Evolutionary conservation across 2,888 invertebrate genomes (phyloP).

Genomic region (Calameuta pallipes): DNA sequence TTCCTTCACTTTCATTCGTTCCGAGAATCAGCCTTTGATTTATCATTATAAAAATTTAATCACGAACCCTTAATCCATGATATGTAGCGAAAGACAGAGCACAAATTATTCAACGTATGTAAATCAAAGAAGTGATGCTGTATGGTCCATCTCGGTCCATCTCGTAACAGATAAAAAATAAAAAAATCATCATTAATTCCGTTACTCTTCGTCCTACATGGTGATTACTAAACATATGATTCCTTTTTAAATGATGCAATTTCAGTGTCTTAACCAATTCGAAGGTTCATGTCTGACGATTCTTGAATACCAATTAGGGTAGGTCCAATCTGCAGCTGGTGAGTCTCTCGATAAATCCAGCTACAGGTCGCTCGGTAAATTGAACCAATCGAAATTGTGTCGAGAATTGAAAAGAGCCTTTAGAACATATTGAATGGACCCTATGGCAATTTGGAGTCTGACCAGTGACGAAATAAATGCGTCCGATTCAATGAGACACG

Average conservation of each 20-base stretch:
- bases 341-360: background rate
- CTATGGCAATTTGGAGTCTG: background rate
- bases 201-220: background rate
- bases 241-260: background rate
- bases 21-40: background rate
- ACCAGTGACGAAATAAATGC: background rate
- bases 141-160: background rate
- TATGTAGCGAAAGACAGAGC: background rate
- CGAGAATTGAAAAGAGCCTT: background rate
- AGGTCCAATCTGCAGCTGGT: background rate
- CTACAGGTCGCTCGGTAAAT: background rate
- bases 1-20: background rate
- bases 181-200: background rate
- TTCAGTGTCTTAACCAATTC: no score
- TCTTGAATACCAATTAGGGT: background rate
- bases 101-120: background rate
- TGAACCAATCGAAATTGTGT: background rate
- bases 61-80: background rate
- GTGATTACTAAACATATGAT: background rate
- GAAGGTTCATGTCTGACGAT: background rate
- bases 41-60: background rate
- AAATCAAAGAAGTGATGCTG: background rate
- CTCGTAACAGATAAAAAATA: background rate
- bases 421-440: background rate
- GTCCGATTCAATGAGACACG: background rate